These are phyloP conservation scores for Clarias macrocephalus DNA, from an alignment of 2,113 vertebrate genomes.

Conservation along the genomic window DNA sequence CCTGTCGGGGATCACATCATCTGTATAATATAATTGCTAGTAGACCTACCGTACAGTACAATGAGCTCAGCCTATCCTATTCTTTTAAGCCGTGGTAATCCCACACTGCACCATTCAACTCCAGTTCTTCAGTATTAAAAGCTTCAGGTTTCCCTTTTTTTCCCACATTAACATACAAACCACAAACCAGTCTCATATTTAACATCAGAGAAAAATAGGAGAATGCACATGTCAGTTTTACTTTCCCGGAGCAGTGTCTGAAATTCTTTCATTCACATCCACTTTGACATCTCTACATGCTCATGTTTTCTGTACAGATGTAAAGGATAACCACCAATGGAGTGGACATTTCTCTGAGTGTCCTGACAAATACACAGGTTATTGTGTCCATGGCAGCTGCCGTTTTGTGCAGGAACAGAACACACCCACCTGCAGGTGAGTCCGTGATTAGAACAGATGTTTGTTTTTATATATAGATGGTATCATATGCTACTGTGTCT, in stretches of 20 bases:
- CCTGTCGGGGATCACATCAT: not conserved
- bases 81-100: conserved; percentile 34
- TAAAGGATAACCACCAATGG: conserved; percentile 57
- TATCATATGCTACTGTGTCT: not conserved
- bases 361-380: conserved; percentile 73
- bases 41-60: not conserved
- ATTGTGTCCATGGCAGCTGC: conserved; percentile 81
- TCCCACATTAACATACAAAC: not conserved
- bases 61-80: conserved; percentile 31
- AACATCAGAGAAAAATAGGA: not conserved
- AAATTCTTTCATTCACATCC: not conserved
- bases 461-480: too few species aligned
- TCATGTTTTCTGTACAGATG: conserved; percentile 47
- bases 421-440: conserved; percentile 77
- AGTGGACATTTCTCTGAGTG: conserved; percentile 77
- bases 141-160: conserved; percentile 44
- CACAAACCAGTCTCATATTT: not conserved
- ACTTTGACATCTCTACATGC: not conserved
- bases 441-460: conserved; percentile 22
- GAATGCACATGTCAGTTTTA: not conserved
- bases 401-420: conserved; percentile 75
- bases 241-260: not conserved
- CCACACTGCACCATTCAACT: conserved; percentile 41
- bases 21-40: conserved; percentile 6
- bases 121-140: conserved; percentile 25